Base-by-base conservation (phyloP, 1,140 invertebrate genomes). In the Bombus consobrinus region DNA sequence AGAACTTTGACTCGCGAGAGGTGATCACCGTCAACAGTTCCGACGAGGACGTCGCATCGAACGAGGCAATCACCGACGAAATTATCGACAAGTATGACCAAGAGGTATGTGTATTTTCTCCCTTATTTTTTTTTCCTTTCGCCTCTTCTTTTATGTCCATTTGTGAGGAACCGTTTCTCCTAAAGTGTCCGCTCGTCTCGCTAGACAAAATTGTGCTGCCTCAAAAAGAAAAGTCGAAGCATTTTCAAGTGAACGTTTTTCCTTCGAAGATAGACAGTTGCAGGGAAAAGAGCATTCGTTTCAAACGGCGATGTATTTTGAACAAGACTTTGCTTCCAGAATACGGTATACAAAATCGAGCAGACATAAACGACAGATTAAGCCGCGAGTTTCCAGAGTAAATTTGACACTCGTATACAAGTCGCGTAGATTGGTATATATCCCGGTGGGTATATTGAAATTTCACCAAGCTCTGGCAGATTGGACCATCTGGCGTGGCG, bases 1-100 rank as follows among this genome's bases (percentile, higher is more conserved):
- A 82, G 53, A 91, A 89, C 78, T 93, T 92, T 64, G 89, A 93
- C 69, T 92, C 92, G 15, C 84, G 71, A 13, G 92, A 93, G 66
- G 91, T 92, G 66, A 92, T 85, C 82, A 68, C 88, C 39, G 92
- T 88, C 37, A 82, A 89, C 69, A 72, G 34, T 18, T 92, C 90
- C 13, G 91, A 93, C 74, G 92, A 93, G 76, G 90, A 87, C 53
- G 86, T 88, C 68, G 87, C 86, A 13, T 92, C 91, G 15, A 92
- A 93, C 83, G 92, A 92, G 57, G 89, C 92, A 47, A 81, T 93
- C 34, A 87, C 86, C 71, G 87, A 86, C 41, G 91, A 91, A 41
- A 37, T 89, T 47, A 79, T 82, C 66, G 81, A 87, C 62, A 86
- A 89, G 15, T 73, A 86, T 47, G 81, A 87, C 28, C 74, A 87